Percentiles rank a stretch among this genome's conserved stretches.
Conservation (phyloP, 2,888 invertebrate genomes). For the Rotaria magnacalcarata region DNA sequence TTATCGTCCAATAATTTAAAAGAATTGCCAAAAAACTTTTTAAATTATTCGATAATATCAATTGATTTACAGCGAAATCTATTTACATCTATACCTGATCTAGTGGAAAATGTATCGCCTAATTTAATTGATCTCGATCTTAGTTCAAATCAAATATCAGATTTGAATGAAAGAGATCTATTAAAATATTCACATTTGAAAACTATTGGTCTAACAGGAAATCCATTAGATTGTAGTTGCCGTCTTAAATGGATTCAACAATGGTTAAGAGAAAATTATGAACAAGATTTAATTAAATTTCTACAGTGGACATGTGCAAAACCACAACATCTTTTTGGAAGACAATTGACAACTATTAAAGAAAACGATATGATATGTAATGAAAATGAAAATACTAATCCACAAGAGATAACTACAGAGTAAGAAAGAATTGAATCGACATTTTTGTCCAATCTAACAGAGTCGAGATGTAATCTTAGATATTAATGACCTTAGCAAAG, state of each 20-base stretch:
- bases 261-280: constrained; percentile 25
- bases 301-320: constrained; percentile 23
- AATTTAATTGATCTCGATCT: constrained; percentile 34
- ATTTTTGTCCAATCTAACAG: too few relatives aligned
- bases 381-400: background rate
- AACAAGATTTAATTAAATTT: constrained; percentile 14
- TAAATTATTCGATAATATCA: background rate
- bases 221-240: constrained; percentile 41
- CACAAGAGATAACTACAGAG: background rate
- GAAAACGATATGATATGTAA: background rate
- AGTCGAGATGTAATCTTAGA: too few relatives aligned
- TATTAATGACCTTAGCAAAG: too few relatives aligned
- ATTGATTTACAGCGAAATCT: constrained; percentile 37
- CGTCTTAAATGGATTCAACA: background rate
- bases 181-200: constrained; percentile 33
- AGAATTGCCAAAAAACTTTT: background rate
- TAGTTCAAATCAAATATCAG: constrained; percentile 37
- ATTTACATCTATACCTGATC: constrained; percentile 33
- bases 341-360: constrained; percentile 6
- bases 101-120: background rate
- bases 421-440: background rate
- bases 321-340: background rate
- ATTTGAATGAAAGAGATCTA: constrained; percentile 32
- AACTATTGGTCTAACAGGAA: constrained; percentile 30
- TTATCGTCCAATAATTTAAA: constrained; percentile 40